Percentiles rank a stretch among this genome's conserved stretches.
phyloP scores from a whole-genome alignment of 2,113 vertebrate genomes.

The Podiceps cristatus region DNA sequence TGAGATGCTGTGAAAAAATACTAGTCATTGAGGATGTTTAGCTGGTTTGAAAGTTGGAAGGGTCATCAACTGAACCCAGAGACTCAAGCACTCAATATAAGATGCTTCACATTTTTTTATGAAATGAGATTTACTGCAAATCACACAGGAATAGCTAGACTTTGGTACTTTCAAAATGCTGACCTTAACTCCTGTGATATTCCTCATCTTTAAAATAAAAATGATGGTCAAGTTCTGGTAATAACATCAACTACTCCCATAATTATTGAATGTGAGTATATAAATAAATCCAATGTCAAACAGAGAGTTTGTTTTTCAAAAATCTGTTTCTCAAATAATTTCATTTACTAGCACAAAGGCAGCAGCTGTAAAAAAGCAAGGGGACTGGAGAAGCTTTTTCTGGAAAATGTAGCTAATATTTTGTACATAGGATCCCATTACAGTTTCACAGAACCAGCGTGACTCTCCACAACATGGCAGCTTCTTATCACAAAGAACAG shows the following conservation, averaged over 20 bases:
- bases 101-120: neutral
- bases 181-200: neutral
- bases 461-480: neutral
- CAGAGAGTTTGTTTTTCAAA: neutral
- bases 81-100: neutral
- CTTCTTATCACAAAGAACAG: neutral
- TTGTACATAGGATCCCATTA: neutral
- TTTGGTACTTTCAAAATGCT: neutral
- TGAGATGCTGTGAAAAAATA: neutral
- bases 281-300: neutral
- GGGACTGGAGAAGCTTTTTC: neutral
- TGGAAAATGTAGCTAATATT: neutral
- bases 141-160: neutral
- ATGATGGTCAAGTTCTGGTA: neutral
- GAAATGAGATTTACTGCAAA: neutral
- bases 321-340: neutral
- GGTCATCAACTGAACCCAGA: neutral
- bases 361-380: neutral
- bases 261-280: neutral
- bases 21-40: neutral
- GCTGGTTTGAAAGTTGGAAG: neutral
- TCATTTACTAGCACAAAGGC: neutral
- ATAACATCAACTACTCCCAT: neutral
- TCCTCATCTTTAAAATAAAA: neutral
- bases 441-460: neutral